Percentiles rank a stretch among this genome's conserved stretches.
phyloP scores from a whole-genome alignment of 2,888 invertebrate species.

The Drosophila birchii region DNA sequence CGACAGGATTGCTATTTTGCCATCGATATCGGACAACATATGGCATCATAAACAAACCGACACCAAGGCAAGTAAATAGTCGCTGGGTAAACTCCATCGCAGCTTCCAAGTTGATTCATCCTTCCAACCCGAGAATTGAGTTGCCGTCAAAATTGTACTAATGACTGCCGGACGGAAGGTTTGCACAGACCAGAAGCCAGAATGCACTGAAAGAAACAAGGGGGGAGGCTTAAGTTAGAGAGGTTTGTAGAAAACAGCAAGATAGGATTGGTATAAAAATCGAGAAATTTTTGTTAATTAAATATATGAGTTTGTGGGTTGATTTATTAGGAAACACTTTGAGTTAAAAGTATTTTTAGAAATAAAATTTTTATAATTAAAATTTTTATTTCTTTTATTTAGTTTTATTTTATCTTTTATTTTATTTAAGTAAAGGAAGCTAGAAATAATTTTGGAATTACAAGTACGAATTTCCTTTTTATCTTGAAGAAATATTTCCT shows the following conservation, averaged over 20 bases:
- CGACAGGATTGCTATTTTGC: neutral
- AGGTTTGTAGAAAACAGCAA: too few species aligned
- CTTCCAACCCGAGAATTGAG: conserved; percentile 40
- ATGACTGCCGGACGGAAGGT: conserved; percentile 57
- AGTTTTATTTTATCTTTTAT: too few species aligned
- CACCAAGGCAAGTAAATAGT: conserved; percentile 45
- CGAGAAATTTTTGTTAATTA: too few species aligned
- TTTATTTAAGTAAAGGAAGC: too few species aligned
- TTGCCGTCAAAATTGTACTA: conserved; percentile 67
- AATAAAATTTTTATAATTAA: too few species aligned
- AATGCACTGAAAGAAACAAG: neutral
- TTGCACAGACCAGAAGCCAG: conserved; percentile 34
- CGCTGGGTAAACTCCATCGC: conserved; percentile 15
- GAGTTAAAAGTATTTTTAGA: neutral
- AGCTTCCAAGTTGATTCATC: conserved; percentile 9
- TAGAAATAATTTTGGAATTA: too few species aligned
- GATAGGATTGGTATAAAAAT: too few species aligned
- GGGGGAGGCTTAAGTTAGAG: neutral
- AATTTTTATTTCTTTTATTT: too few species aligned
- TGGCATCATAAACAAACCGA: conserved; percentile 41
- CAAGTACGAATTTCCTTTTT: too few species aligned
- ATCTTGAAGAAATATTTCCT: too few species aligned
- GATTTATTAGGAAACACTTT: neutral
- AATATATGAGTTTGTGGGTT: too few species aligned
- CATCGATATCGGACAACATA: conserved; percentile 39